Evolutionary conservation across 2,888 invertebrate genomes (phyloP).

Genomic region (Axea sp.): DNA sequence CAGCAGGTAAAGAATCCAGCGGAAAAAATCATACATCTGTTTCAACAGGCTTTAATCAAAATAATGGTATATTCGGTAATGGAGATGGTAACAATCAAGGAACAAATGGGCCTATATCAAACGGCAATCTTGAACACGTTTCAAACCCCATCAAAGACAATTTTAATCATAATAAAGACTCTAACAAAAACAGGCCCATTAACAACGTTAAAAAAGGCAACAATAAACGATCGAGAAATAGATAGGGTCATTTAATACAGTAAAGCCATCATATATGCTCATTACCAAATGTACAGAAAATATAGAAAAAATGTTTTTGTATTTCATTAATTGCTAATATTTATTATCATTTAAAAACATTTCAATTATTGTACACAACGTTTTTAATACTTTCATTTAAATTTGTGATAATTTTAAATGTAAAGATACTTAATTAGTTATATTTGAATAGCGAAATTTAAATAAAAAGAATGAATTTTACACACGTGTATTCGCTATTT

Average conservation of each 20-base stretch:
- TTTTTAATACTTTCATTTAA: too few species aligned
- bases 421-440: too few species aligned
- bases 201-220: slow-evolving; percentile 86
- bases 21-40: slow-evolving; percentile 77
- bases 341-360: slow-evolving; percentile 1
- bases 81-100: slow-evolving; percentile 71
- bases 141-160: slow-evolving; percentile 81
- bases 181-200: slow-evolving; percentile 78
- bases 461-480: too few species aligned
- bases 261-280: slow-evolving; percentile 15
- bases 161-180: slow-evolving; percentile 79
- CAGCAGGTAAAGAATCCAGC: slow-evolving; percentile 75
- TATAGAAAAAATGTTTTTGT: slow-evolving; percentile 3
- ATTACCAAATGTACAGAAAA: slow-evolving; percentile 44
- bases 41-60: slow-evolving; percentile 74
- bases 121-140: slow-evolving; percentile 84
- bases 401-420: too few species aligned
- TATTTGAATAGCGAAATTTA: too few species aligned
- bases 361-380: background rate
- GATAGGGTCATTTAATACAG: slow-evolving; percentile 79
- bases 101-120: slow-evolving; percentile 76
- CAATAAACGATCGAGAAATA: slow-evolving; percentile 90
- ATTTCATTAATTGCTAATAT: slow-evolving; percentile 9
- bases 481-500: too few species aligned
- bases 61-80: slow-evolving; percentile 74